Evolutionary conservation across 2,888 invertebrate species (phyloP).

Genomic region (Celastrina argiolus): DNA sequence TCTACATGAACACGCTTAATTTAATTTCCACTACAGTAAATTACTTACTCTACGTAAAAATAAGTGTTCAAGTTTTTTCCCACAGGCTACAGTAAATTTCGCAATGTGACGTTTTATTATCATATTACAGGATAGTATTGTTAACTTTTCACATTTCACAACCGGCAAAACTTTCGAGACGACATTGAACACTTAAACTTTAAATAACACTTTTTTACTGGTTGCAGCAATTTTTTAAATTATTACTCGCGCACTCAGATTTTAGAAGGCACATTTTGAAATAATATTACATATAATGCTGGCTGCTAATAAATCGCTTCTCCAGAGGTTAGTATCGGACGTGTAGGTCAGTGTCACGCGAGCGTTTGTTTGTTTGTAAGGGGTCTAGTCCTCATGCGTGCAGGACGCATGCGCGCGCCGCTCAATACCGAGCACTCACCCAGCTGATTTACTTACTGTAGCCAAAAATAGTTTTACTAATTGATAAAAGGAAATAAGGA

Average conservation of each 20-base stretch:
- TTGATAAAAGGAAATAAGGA: neutral
- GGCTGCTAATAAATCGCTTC: neutral
- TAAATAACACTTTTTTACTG: neutral
- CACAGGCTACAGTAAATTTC: neutral
- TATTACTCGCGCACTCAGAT: neutral
- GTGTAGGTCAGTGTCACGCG: constrained; percentile 60
- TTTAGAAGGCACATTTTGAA: neutral
- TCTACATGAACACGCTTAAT: constrained; percentile 34
- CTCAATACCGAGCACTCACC: constrained; percentile 53
- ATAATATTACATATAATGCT: too few species aligned
- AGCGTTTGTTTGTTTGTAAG: constrained; percentile 66
- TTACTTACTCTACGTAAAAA: neutral
- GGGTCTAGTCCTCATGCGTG: constrained; percentile 39
- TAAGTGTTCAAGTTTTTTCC: neutral
- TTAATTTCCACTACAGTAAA: constrained; percentile 54
- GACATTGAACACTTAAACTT: neutral
- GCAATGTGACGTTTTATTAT: neutral
- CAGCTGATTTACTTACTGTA: constrained; percentile 41
- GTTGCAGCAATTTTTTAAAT: neutral
- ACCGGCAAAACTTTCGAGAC: constrained; percentile 9
- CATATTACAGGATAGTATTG: neutral
- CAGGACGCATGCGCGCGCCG: constrained; percentile 65
- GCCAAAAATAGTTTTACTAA: neutral
- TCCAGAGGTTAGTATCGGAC: constrained; percentile 38
- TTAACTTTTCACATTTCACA: neutral